These are phyloP conservation scores for Microplitis mediator DNA, from an alignment of 1,140 invertebrate genomes.

Conservation along the genomic window DNA sequence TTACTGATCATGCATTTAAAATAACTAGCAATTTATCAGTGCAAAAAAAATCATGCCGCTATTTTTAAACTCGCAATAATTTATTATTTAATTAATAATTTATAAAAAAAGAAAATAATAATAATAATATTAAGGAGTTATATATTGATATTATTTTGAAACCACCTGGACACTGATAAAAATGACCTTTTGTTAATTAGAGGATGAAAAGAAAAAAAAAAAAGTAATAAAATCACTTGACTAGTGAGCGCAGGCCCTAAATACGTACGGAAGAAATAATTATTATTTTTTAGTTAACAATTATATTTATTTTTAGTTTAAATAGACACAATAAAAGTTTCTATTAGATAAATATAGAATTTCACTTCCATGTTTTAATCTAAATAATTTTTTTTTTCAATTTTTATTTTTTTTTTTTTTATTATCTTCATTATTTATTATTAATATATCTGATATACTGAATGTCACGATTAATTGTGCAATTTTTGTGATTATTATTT, in stretches of 20 bases:
- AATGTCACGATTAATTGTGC: slow-evolving; percentile 19
- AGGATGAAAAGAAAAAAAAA: neutral
- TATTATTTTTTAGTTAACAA: slow-evolving; percentile 38
- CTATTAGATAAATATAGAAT: neutral
- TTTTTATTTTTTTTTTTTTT: neutral
- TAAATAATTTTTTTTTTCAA: neutral
- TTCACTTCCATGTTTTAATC: neutral
- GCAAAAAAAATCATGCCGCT: too few relatives aligned
- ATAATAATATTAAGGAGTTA: too few relatives aligned
- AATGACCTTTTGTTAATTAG: too few relatives aligned
- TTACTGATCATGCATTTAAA: too few relatives aligned
- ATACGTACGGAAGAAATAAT: slow-evolving; percentile 53
- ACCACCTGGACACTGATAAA: too few relatives aligned
- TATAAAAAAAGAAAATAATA: too few relatives aligned
- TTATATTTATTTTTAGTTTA: slow-evolving; percentile 33
- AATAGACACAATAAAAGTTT: slow-evolving; percentile 11
- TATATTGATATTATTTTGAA: too few relatives aligned
- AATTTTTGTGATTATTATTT: slow-evolving; percentile 13
- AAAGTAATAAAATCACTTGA: slow-evolving; percentile 57
- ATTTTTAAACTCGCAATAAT: too few relatives aligned
- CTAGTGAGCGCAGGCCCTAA: slow-evolving; percentile 57
- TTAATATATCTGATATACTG: neutral
- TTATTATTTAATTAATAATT: too few relatives aligned
- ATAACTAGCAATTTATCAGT: too few relatives aligned
- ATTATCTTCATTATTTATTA: neutral